Base-by-base conservation (phyloP, 1,140 invertebrate genomes). In the Panagrolaimus sp. region DNA sequence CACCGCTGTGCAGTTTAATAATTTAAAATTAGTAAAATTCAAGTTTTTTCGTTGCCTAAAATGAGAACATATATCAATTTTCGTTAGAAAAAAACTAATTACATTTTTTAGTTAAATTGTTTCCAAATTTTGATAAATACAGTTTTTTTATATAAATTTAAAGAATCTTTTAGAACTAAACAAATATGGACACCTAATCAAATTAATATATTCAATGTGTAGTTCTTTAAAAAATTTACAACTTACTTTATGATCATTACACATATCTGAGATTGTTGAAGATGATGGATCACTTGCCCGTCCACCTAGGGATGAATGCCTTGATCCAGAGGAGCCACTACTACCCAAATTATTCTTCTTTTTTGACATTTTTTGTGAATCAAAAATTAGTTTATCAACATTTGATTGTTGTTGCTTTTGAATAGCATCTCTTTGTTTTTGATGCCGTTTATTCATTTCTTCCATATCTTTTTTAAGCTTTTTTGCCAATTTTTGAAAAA, bases 381-480 rank as follows among this genome's bases (percentile, higher is more conserved):
- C 73, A 1, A 83, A 78, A 5, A 94, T 90, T 70, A 96, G 86
- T 84, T 96, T 96, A 84, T 98, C 94, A 65, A 98, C 90, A 28
- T 92, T 90, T n/a, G 89, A 87, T 84, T 93, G 94, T 82, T 98
- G 96, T 28, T 90, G 88, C 84, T 96, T 96, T 84, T 97, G 94
- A 80, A 98, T 89, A 21, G 88, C 84, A 73, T 90, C 87, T 82
- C 92, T 90, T 85, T 98, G 94, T 83, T 99, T 99, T 70, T 90
- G 88, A 74, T 98, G 94, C 70, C 90, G 89, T 82, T 96, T 96
- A 81, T 89, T 90, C 84, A 97, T 86, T 10, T 90, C 86, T 72
- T 98, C 95, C 69, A 94, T 80, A 78, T 98, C 95, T 82, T 98
- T 98, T 83, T 92, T 90, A 76, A 98, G 94, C 82, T 97, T 98